Percentiles rank a stretch among this genome's conserved stretches.
Conservation (phyloP, 2,797 vertebrate genomes). For the Zenarchopterus dispar region DNA sequence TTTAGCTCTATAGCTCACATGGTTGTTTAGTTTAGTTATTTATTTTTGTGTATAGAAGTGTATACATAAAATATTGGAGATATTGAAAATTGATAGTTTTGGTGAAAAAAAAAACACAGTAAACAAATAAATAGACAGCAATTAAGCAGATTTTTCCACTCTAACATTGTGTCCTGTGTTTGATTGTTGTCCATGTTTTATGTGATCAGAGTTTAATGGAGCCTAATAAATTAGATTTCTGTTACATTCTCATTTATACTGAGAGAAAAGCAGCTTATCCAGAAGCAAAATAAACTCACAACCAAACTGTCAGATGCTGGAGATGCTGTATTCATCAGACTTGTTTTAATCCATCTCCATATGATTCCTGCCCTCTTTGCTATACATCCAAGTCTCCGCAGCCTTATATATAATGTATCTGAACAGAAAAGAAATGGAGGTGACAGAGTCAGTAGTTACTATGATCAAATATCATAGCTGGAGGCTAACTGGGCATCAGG, state of each 20-base stretch:
- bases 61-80: no score
- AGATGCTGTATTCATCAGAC: constrained; percentile 88
- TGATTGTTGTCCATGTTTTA: constrained; percentile 27
- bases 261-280: constrained; percentile 91
- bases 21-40: no score
- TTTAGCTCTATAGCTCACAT: no score
- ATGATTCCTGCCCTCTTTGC: constrained; percentile 84
- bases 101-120: no score
- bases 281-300: constrained; percentile 90
- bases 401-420: constrained; percentile 93
- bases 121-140: no score
- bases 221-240: constrained; percentile 43
- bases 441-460: constrained; percentile 95
- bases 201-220: constrained; percentile 42
- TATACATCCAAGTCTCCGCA: constrained; percentile 90
- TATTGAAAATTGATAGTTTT: no score
- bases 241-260: constrained; percentile 83
- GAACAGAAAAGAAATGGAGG: constrained; percentile 89
- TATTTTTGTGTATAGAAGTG: no score
- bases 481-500: constrained; percentile 92
- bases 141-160: no score
- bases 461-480: constrained; percentile 97
- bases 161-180: no score
- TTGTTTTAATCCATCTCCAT: constrained; percentile 94
- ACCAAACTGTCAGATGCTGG: constrained; percentile 72